Conservation (phyloP, 2,797 vertebrate genomes). For the Xerus rutilus region DNA sequence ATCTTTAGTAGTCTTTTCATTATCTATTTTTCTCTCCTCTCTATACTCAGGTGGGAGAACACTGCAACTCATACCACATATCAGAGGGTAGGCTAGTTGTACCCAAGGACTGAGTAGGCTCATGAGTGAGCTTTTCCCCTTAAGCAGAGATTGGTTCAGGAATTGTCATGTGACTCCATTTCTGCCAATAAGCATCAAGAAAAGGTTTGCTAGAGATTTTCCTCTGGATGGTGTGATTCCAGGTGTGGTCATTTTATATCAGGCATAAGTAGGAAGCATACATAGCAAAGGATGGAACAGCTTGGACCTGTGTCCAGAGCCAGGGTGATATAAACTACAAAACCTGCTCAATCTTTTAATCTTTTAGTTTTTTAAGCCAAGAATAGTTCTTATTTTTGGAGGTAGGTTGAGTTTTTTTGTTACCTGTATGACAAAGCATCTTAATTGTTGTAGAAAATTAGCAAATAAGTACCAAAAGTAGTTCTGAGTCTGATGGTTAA, state of each 20-base stretch:
- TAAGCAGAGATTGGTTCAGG: background rate
- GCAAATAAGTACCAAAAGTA: background rate
- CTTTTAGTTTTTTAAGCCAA: background rate
- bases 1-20: background rate
- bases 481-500: background rate
- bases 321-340: background rate
- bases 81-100: background rate
- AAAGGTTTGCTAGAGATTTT: background rate
- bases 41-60: background rate
- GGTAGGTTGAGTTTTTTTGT: background rate
- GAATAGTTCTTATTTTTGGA: background rate
- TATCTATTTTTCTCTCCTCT: background rate
- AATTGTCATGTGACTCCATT: background rate
- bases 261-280: background rate
- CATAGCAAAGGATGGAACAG: background rate
- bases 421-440: background rate
- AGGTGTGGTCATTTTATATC: background rate
- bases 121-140: background rate
- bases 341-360: background rate
- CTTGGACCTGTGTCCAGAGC: background rate
- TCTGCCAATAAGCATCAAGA: background rate
- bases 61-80: background rate
- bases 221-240: background rate
- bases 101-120: background rate
- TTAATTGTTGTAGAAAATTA: background rate